Base-by-base conservation (phyloP, 2,113 vertebrate genomes). In the Mesoclemmys tuberculata region DNA sequence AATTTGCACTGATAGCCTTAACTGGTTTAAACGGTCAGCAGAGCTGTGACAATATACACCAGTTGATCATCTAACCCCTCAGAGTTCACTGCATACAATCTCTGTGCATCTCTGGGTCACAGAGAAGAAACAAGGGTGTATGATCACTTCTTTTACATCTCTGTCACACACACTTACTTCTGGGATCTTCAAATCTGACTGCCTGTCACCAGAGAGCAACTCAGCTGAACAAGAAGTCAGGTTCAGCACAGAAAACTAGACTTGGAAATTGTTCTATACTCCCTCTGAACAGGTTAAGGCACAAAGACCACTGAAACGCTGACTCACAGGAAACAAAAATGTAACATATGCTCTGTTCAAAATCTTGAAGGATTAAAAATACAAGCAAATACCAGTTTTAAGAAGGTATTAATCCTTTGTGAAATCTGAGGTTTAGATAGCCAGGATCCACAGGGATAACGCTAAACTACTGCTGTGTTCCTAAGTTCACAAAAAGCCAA, bases 301-400 rank as follows among this genome's bases (percentile, higher is more conserved):
- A 52, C 84, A 97, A 96, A 77, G 82, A 68, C 91, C 89, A 78
- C 35, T 95, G 96, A 95, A 84, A 71, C 48, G 91, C 93, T 96
- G 94, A 96, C 91, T 95, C 95, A 96, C 1, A 2, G 95, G 95
- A 94, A 95, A 51, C 74, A 92, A 24, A 5, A 46, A 77, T 26
- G 41, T 29, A 46, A 89, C 71, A 31, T 48, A 74, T 0, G 80
- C 93, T 68, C 80, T 79, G 83, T 75, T 84, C 87, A 94, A 80
- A 90, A 85, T 85, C 85, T 11, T 29, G 52, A 56, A 46, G 16
- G 27, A 46, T 71, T 48, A 1, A 77, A 29, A 38, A 86, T 26
- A 52, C 29, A 77, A 18, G n/a, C 46, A 81, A 41, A 61, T 24
- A 10, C 4, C 2, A 94, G 41, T 44, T 26, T 41, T 85, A 79